Evolutionary conservation across 2,113 vertebrate species (phyloP).

Genomic region (Gopherus flavomarginatus): DNA sequence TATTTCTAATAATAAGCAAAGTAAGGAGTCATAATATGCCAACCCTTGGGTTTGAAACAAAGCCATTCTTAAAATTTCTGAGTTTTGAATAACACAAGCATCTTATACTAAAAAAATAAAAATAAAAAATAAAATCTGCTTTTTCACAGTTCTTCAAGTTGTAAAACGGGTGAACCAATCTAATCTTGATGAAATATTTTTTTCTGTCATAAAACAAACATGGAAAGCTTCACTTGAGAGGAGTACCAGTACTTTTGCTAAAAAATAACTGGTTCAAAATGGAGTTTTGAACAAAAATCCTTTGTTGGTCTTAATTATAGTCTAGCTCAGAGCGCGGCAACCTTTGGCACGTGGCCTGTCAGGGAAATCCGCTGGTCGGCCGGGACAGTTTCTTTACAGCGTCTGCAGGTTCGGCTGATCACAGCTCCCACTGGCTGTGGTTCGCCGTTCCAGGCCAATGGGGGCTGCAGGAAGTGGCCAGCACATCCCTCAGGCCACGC

Average conservation of each 20-base stretch:
- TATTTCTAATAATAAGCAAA: not conserved
- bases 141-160: not conserved
- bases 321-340: not conserved
- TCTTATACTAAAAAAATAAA: not conserved
- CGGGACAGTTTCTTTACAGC: too few relatives aligned
- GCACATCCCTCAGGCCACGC: too few relatives aligned
- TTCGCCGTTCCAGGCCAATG: too few relatives aligned
- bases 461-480: too few relatives aligned
- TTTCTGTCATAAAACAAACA: not conserved
- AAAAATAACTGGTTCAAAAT: not conserved
- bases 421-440: too few relatives aligned
- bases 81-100: not conserved
- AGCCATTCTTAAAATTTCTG: not conserved
- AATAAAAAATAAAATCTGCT: not conserved
- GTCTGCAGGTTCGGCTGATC: too few relatives aligned
- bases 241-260: accelerated
- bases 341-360: too few relatives aligned
- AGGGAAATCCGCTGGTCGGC: too few relatives aligned
- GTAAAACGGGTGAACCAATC: conserved; percentile 1
- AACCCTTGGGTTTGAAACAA: not conserved
- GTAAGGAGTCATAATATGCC: not conserved
- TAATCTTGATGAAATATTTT: not conserved
- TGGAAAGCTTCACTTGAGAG: not conserved
- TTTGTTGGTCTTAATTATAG: not conserved
- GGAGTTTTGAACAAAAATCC: not conserved